A percentile compares a stretch with the other conserved stretches of the same genome.
phyloP scores from a whole-genome alignment of 2,797 vertebrate species.

The Manis crassicaudata region DNA sequence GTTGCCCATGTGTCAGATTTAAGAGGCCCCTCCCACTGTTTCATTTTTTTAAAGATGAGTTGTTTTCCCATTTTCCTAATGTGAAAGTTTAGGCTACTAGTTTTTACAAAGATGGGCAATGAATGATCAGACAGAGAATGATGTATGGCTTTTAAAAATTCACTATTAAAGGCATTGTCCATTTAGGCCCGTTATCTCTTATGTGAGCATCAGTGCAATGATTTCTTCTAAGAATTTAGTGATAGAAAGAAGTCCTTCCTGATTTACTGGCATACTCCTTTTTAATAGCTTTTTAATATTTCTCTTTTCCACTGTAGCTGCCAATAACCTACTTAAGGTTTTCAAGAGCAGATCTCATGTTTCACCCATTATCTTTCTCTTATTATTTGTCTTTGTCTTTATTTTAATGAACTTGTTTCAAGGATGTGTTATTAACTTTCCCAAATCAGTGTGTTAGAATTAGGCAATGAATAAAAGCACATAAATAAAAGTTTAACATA shows the following conservation, averaged over 20 bases:
- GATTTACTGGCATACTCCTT: not conserved
- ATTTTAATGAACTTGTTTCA: slow-evolving; percentile 40
- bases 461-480: not conserved
- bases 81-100: not conserved
- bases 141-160: not conserved
- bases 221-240: slow-evolving; percentile 1
- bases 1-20: not conserved
- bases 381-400: slow-evolving; percentile 22
- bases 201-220: not conserved
- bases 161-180: not conserved
- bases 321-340: slow-evolving; percentile 64
- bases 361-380: not conserved
- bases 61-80: not conserved
- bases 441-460: not conserved
- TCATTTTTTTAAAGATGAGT: not conserved
- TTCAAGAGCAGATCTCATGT: slow-evolving; percentile 18
- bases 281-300: slow-evolving; percentile 53
- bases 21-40: not conserved
- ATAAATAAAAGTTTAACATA: not conserved
- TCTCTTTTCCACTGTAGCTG: slow-evolving; percentile 32
- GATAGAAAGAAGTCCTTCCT: slow-evolving; percentile 8
- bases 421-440: slow-evolving; percentile 14
- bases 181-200: not conserved
- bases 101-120: not conserved
- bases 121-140: not conserved